Evolutionary conservation across 2,113 vertebrate genomes (phyloP).

Genomic region (Protobothrops mucrosquamatus): DNA sequence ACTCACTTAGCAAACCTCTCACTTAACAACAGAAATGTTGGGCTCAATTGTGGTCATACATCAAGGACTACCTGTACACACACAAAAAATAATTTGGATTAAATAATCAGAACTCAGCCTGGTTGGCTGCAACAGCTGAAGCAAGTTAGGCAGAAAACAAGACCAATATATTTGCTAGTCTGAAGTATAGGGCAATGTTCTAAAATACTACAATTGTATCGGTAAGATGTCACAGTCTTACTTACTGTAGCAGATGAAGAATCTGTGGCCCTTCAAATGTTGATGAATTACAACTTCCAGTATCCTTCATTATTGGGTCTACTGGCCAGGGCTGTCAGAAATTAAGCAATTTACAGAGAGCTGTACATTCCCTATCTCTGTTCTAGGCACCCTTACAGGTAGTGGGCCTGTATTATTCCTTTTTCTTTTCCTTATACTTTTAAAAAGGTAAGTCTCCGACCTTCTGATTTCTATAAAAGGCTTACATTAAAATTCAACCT

Average conservation of each 20-base stretch:
- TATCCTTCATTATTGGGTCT: not conserved
- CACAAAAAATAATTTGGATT: not conserved
- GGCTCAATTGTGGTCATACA: not conserved
- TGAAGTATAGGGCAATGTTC: not conserved
- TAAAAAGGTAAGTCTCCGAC: too few species aligned
- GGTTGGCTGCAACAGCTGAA: not conserved
- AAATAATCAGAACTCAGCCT: not conserved
- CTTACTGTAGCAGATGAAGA: not conserved
- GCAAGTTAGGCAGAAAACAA: not conserved
- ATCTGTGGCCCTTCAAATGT: not conserved
- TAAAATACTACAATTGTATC: not conserved
- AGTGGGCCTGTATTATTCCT: not conserved
- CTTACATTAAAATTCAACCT: not conserved
- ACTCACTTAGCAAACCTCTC: not conserved
- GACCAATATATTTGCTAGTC: not conserved
- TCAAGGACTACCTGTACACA: not conserved
- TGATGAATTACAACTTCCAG: not conserved
- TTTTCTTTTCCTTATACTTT: not conserved
- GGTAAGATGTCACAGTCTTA: not conserved
- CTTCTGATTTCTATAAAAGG: not conserved
- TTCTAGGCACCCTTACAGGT: not conserved
- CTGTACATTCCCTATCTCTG: not conserved
- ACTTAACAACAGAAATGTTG: not conserved
- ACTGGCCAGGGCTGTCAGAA: not conserved
- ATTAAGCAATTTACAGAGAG: not conserved